Base-by-base conservation (phyloP, 2,888 invertebrate genomes). In the Scaptomyza cyrtandrae region DNA sequence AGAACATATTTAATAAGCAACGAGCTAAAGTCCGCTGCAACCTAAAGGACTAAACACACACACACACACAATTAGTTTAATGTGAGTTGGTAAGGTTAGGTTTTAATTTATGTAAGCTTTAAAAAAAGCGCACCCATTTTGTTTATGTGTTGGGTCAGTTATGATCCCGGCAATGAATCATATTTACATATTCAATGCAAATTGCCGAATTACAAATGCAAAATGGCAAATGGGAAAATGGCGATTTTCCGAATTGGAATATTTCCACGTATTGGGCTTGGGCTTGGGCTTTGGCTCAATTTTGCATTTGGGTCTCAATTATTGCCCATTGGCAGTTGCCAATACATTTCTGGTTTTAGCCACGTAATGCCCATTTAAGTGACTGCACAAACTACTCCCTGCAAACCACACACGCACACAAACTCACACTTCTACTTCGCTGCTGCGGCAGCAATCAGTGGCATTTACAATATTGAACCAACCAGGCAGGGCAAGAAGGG, bases 301-400 rank as follows among this genome's bases (percentile, higher is more conserved):
- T 58, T 16, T 7, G 50, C 24, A 29, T 19, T 16, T 50, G 44
- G 45, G 1, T 49, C 62, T 57, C 73, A 72, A 73, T 73, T 73
- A 81, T 84, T 65, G 68, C 48, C 71, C 70, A 78, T 68, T 71
- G 75, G 71, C 71, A 78, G 64, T 59, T 74, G 67, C 56, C 71
- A 75, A 81, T 77, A 75, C 57, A 84, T 79, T 72, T 76, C 14
- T 39, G 52, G 16, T 53, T 55, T 65, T 65, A 14, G 71, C 83
- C 84, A 84, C 86, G 81, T 84, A 84, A 83, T 84, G 79, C 50
- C 81, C 81, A 84, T 84, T 83, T 86, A 78, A 81, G 54, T 69
- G 64, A 82, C 58, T 66, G 61, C 70, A 72, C 48, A 57, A 19
- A 39, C 16, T 41, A 13, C n/a, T 24, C 50, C 35, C 1, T 7